Conservation (phyloP, 2,797 vertebrate genomes). For the Enteromius unitaeniatus region DNA sequence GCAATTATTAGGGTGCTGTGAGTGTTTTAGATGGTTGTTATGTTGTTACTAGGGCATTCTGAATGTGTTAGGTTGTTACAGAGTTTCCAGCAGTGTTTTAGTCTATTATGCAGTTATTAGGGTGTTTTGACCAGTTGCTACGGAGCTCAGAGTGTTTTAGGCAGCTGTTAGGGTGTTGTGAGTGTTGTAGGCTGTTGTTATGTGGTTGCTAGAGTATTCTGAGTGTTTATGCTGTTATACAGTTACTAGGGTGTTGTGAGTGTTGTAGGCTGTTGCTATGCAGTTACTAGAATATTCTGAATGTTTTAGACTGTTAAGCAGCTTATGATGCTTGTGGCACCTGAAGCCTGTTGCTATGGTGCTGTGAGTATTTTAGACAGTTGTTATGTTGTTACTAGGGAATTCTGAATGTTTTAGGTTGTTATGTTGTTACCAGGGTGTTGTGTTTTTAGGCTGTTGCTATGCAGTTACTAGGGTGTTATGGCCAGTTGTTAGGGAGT, state of each 20-base stretch:
- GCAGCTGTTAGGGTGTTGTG: too few relatives aligned
- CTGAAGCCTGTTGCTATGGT: background rate
- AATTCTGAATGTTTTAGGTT: background rate
- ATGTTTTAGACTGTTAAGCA: background rate
- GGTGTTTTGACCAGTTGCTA: too few relatives aligned
- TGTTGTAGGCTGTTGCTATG: background rate
- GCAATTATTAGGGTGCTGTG: background rate
- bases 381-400: background rate
- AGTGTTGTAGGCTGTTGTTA: background rate
- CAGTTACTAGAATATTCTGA: background rate
- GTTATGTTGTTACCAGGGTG: background rate
- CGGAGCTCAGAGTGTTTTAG: background rate
- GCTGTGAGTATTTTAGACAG: background rate
- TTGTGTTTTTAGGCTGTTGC: background rate
- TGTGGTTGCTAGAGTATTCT: background rate
- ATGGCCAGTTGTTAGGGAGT: too few relatives aligned
- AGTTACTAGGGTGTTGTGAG: background rate
- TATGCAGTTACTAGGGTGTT: background rate
- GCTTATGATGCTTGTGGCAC: too few relatives aligned
- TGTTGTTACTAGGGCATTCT: accelerated
- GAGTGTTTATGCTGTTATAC: accelerated
- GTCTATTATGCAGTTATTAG: background rate
- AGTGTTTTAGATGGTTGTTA: background rate
- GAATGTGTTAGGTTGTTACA: accelerated
- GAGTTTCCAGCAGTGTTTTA: accelerated